These are phyloP conservation scores for Sus cebifrons DNA, from an alignment of 2,797 vertebrate genomes.

Conservation along the genomic window DNA sequence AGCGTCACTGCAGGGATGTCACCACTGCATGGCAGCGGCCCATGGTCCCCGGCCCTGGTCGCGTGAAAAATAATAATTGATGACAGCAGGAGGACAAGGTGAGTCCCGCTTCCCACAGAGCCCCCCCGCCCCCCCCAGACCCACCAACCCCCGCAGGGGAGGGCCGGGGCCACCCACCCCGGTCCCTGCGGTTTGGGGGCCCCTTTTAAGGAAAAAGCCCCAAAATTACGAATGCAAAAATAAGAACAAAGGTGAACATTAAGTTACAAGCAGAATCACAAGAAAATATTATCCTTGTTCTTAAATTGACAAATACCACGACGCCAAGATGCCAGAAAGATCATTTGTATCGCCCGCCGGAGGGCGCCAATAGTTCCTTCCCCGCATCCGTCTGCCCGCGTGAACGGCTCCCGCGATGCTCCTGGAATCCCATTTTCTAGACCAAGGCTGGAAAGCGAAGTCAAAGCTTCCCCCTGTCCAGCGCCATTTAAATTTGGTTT, in stretches of 20 bases:
- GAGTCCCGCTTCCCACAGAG: rapidly evolving
- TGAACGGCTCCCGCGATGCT: rapidly evolving
- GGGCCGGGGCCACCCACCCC: rapidly evolving
- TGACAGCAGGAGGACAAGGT: rapidly evolving
- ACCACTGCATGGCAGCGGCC: rapidly evolving
- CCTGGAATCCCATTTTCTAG: rapidly evolving
- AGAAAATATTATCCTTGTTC: not conserved
- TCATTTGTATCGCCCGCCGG: not conserved
- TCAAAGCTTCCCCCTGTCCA: rapidly evolving
- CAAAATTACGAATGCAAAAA: not conserved
- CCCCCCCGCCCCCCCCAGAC: too few species aligned
- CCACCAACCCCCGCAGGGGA: not conserved
- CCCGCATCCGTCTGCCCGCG: rapidly evolving
- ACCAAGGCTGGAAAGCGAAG: not conserved
- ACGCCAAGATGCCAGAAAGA: not conserved
- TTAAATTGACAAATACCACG: not conserved
- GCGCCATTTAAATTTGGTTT: rapidly evolving
- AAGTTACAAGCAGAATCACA: not conserved
- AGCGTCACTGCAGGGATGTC: rapidly evolving
- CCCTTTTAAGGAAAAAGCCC: not conserved
- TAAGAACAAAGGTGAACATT: not conserved
- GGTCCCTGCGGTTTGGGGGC: rapidly evolving
- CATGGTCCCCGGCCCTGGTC: rapidly evolving
- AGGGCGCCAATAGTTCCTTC: not conserved
- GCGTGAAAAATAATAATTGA: rapidly evolving